phyloP scores from a whole-genome alignment of 2,888 invertebrate species.

The Drosophila pegasa region DNA sequence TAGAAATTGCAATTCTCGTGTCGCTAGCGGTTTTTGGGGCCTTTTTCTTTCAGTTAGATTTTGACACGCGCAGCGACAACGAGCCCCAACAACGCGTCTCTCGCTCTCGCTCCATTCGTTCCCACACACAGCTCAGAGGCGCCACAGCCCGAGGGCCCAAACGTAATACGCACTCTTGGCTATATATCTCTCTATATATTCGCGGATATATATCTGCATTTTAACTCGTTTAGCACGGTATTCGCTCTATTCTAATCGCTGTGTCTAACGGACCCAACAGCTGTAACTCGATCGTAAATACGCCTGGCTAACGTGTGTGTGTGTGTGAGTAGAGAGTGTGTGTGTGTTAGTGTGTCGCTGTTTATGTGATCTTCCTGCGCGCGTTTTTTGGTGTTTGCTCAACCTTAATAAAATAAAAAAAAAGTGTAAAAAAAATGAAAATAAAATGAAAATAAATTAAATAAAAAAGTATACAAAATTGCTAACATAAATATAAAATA shows the following conservation, averaged over 20 bases:
- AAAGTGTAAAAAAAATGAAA: slow-evolving; percentile 28
- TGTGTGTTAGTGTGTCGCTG: slow-evolving; percentile 8
- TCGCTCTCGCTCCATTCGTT: slow-evolving; percentile 6
- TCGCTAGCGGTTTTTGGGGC: slow-evolving; percentile 52
- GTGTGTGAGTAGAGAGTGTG: slow-evolving; percentile 12
- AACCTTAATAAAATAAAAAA: slow-evolving; percentile 4
- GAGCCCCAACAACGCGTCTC: slow-evolving; percentile 47
- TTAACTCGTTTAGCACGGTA: slow-evolving; percentile 25
- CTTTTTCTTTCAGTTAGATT: slow-evolving; percentile 73
- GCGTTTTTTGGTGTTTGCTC: slow-evolving; percentile 12
- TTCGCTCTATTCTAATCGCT: slow-evolving; percentile 21
- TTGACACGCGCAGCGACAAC: slow-evolving; percentile 71
- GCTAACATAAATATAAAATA: background rate
- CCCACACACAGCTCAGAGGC: slow-evolving; percentile 16
- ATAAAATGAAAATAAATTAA: too few relatives aligned
- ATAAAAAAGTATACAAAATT: background rate
- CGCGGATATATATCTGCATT: slow-evolving; percentile 8
- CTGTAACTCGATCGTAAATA: slow-evolving; percentile 63
- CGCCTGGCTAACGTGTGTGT: slow-evolving; percentile 14
- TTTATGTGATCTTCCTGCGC: slow-evolving; percentile 17
- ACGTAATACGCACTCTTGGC: slow-evolving; percentile 9
- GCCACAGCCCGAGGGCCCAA: slow-evolving; percentile 11
- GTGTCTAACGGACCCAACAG: slow-evolving; percentile 22
- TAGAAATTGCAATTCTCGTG: slow-evolving; percentile 73
- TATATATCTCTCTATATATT: background rate